These are phyloP conservation scores for Tachycineta bicolor DNA, from an alignment of 2,113 vertebrate species.

Conservation along the genomic window DNA sequence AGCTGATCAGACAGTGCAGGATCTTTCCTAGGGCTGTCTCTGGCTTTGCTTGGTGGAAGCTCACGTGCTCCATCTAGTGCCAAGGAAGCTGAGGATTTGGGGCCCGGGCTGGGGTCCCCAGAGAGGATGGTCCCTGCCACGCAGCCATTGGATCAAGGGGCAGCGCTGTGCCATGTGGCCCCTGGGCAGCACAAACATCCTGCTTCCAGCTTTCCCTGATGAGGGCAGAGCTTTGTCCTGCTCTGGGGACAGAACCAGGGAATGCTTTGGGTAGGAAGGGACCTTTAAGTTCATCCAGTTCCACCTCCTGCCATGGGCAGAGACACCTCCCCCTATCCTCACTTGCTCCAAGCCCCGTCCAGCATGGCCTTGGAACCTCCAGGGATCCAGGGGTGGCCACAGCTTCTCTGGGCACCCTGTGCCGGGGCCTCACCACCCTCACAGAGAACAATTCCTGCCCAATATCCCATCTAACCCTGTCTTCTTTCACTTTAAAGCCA, in stretches of 20 bases:
- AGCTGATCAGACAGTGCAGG: not conserved
- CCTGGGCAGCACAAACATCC: not conserved
- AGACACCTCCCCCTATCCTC: not conserved
- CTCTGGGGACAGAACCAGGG: too few relatives aligned
- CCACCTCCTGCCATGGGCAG: not conserved
- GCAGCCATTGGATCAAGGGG: rapidly evolving
- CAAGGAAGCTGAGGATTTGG: not conserved
- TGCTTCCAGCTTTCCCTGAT: not conserved
- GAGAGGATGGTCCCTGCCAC: rapidly evolving
- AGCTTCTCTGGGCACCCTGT: not conserved
- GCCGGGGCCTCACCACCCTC: rapidly evolving
- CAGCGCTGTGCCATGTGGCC: not conserved
- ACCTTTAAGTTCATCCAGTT: not conserved
- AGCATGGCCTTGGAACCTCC: not conserved
- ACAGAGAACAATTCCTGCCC: rapidly evolving
- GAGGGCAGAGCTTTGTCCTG: not conserved
- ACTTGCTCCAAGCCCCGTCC: rapidly evolving
- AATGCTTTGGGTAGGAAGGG: not conserved
- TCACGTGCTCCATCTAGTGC: slow-evolving; percentile 30
- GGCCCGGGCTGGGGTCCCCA: not conserved
- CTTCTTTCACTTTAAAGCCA: not conserved
- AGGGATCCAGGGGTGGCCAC: not conserved
- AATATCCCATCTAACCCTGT: not conserved
- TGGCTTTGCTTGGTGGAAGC: not conserved
- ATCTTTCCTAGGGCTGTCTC: not conserved